A percentile compares a stretch with the other conserved stretches of the same genome.
phyloP scores from a whole-genome alignment of 2,797 vertebrate species.

The Spinus pinus region DNA sequence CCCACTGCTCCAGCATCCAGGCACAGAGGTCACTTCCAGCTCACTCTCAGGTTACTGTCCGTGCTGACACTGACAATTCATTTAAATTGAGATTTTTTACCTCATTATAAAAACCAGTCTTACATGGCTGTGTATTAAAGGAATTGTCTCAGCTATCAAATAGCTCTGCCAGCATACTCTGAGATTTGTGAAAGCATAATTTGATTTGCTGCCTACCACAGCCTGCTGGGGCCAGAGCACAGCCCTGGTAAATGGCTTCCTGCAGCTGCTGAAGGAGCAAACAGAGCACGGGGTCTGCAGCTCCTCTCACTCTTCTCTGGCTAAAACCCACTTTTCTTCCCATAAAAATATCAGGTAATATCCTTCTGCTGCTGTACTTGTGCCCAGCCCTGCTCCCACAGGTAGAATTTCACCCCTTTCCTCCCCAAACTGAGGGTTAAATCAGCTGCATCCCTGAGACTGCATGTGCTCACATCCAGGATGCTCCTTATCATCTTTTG shows the following conservation, averaged over 20 bases:
- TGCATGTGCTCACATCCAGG: neutral
- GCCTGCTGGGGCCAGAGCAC: neutral
- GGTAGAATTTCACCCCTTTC: neutral
- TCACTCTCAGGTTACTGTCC: neutral
- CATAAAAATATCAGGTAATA: neutral
- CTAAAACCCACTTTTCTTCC: neutral
- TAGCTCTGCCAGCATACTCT: neutral
- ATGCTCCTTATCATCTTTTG: neutral
- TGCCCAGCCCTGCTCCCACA: neutral
- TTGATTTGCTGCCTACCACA: neutral
- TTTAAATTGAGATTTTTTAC: neutral
- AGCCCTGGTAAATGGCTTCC: neutral
- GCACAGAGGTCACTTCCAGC: neutral
- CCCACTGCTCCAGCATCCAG: neutral
- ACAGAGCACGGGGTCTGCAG: neutral
- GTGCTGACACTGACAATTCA: neutral
- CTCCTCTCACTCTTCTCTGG: neutral
- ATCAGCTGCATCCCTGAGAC: neutral
- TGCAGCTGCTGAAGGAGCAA: neutral
- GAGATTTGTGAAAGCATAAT: neutral
- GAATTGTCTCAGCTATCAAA: neutral
- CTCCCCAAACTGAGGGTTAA: neutral
- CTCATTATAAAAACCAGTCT: neutral
- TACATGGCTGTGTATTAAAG: neutral
- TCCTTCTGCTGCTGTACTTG: neutral